phyloP scores from a whole-genome alignment of 2,888 invertebrate genomes.

The Adelognathus sp. region DNA sequence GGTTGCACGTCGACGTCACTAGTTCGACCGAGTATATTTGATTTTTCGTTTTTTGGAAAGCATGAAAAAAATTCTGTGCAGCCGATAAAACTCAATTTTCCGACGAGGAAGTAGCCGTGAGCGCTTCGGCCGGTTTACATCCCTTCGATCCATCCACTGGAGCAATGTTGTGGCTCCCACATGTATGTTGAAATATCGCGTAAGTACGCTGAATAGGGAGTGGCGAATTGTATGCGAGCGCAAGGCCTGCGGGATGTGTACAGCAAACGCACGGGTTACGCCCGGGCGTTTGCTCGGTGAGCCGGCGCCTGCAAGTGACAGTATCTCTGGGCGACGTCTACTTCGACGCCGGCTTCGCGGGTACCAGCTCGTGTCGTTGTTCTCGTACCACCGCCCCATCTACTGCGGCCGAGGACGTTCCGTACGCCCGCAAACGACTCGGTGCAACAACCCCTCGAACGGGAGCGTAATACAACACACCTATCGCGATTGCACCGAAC shows the following conservation, averaged over 20 bases:
- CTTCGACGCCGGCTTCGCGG: conserved; percentile 66
- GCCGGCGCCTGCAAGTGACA: conserved; percentile 75
- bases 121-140: conserved; percentile 13
- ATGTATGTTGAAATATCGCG: conserved; percentile 36
- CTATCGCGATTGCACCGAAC: conserved; percentile 10
- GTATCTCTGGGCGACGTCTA: conserved; percentile 72
- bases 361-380: conserved; percentile 30
- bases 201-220: too few species aligned
- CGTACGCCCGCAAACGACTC: conserved; percentile 10
- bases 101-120: conserved; percentile 16
- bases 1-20: too few species aligned
- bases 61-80: background rate
- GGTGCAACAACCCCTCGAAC: conserved; percentile 26
- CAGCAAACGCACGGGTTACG: conserved; percentile 52
- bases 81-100: conserved; percentile 54
- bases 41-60: background rate
- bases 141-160: background rate
- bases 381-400: conserved; percentile 36
- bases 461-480: too few species aligned
- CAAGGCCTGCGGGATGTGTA: conserved; percentile 15
- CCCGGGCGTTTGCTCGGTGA: conserved; percentile 56
- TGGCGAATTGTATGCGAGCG: conserved; percentile 21
- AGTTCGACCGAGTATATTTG: too few species aligned
- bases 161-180: conserved; percentile 6
- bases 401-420: conserved; percentile 2